Evolutionary conservation across 1,140 invertebrate species (phyloP).

Genomic region (Gryon sp.): DNA sequence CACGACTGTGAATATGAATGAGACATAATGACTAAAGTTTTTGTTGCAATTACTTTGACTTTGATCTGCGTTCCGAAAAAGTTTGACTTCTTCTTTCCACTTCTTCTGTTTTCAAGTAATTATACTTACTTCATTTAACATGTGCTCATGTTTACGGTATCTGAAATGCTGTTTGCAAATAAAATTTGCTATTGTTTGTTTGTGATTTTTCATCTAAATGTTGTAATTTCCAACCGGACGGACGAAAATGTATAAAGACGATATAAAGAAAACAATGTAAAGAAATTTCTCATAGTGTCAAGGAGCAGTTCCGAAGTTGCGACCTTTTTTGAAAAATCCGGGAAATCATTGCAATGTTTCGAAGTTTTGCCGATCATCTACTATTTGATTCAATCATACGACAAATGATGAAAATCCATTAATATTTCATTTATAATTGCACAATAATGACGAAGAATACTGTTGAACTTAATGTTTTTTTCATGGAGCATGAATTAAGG

Average conservation of each 20-base stretch:
- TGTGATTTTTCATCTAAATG: no score
- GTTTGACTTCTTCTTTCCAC: no score
- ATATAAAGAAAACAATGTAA: conserved; percentile 3
- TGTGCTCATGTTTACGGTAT: no score
- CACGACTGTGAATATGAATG: conserved; percentile 20
- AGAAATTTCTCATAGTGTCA: neutral
- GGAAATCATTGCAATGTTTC: conserved; percentile 1
- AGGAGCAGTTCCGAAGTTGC: neutral
- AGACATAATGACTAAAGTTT: conserved; percentile 19
- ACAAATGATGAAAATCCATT: conserved; percentile 30
- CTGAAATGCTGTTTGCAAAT: no score
- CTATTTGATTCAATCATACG: neutral
- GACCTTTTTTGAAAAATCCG: conserved; percentile 1
- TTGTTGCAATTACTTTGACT: conserved; percentile 16
- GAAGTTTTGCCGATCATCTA: neutral
- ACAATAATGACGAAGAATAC: conserved; percentile 12
- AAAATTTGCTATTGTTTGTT: no score
- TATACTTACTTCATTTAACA: no score
- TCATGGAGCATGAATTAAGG: conserved; percentile 31
- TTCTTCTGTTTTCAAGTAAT: no score
- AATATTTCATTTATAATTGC: conserved; percentile 28
- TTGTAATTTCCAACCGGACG: no score
- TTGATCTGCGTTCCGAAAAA: conserved; percentile 22
- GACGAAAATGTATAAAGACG: no score
- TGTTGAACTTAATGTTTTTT: no score